Evolutionary conservation across 2,888 invertebrate species (phyloP), one percentile per base, ranked within the genome.

Genomic region (Timema cristinae): DNA sequence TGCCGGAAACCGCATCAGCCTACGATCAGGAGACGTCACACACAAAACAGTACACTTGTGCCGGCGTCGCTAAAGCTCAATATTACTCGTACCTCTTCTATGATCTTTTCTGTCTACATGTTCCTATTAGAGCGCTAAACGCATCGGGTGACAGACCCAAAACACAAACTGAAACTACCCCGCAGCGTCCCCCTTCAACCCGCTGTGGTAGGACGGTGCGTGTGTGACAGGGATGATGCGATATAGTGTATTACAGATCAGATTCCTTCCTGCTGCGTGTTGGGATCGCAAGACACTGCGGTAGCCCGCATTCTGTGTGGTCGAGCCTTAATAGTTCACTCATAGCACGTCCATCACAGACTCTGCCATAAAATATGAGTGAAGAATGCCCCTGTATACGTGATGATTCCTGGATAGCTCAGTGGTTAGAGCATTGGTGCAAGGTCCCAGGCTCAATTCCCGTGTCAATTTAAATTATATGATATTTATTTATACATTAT

Each of bases 291-390:
- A 7, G 56, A 56, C 56, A 7, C 56, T 11, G 56, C 56, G 13
- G 56, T 56, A 56, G 56, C 56, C 56, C 56, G 13, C 56, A 56
- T 56, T 56, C 56, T 56, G 56, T 56, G 56, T 56, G 56, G 6
- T 7, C 7, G 56, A 16, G 15, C 56, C 13, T 56, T 32, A 32
- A 32, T 32, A 32, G 32, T 32, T 32, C 32, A 32, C 32, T 32
- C 32, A 32, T 32, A 32, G 32, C 32, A 32, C 32, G 32, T 32
- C 32, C 32, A 32, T 32, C 32, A 32, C 32, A 32, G 32, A 32
- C 32, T 32, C 4, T 32, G 32, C 32, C 32, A 1, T 32, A 32
- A 32, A 32, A 32, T 32, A 32, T 4, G 32, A 32, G 4, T 32
- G 32, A 32, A 32, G 32, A 32, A 32, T 32, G 32, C 1, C 32